Percentiles rank a stretch among this genome's conserved stretches.
These are phyloP conservation scores for Micoletzkya japonica DNA, from an alignment of 2,888 invertebrate genomes.

Conservation along the genomic window DNA sequence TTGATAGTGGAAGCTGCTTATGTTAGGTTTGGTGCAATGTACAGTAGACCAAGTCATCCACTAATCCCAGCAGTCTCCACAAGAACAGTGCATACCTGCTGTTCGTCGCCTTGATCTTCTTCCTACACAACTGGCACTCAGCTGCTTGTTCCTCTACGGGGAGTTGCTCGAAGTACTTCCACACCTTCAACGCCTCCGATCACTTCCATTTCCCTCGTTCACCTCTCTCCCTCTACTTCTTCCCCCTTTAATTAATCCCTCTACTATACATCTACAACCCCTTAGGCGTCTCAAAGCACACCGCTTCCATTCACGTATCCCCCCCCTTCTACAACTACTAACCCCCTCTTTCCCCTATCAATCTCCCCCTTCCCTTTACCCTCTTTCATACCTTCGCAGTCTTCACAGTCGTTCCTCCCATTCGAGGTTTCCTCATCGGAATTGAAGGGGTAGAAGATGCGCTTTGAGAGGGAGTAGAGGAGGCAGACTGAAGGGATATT, in stretches of 20 bases:
- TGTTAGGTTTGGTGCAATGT: too few species aligned
- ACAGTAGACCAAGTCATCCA: too few species aligned
- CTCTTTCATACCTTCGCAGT: conserved; percentile 15
- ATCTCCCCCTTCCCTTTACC: neutral
- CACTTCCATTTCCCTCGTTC: neutral
- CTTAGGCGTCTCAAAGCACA: too few species aligned
- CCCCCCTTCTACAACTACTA: too few species aligned
- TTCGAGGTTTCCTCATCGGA: conserved; percentile 8
- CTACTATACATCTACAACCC: too few species aligned
- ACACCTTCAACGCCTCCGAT: conserved; percentile 49
- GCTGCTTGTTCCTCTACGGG: conserved; percentile 59
- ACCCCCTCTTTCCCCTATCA: neutral
- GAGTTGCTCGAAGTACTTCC: conserved; percentile 58
- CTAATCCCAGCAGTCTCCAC: too few species aligned
- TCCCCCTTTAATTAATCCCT: too few species aligned
- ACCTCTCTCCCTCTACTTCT: too few species aligned
- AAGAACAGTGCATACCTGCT: conserved; percentile 59
- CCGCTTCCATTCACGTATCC: too few species aligned
- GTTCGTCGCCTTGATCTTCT: conserved; percentile 62
- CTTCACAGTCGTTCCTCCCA: conserved; percentile 15
- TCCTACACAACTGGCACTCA: conserved; percentile 55
- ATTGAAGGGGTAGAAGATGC: neutral
- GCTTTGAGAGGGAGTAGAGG: conserved; percentile 4
- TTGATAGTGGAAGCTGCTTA: too few species aligned
- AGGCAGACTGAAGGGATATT: neutral